A percentile compares a stretch with the other conserved stretches of the same genome.
Evolutionary conservation across 2,888 invertebrate genomes (phyloP).

Genomic region (Frankliniella fusca): DNA sequence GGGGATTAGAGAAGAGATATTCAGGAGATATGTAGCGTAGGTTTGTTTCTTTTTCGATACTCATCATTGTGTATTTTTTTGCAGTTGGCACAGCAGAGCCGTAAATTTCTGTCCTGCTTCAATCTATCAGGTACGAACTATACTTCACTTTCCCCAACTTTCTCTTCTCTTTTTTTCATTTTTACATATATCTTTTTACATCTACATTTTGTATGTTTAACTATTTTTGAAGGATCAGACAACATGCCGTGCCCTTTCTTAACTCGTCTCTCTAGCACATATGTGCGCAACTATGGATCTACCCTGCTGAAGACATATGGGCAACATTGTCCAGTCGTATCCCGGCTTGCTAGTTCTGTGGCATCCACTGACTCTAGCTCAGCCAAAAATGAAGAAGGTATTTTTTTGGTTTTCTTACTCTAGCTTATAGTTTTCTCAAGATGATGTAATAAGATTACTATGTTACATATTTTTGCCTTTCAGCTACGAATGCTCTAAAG

Average conservation of each 20-base stretch:
- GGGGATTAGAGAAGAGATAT: no score
- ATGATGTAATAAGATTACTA: no score
- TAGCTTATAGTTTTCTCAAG: not conserved
- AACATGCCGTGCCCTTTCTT: constrained; percentile 87
- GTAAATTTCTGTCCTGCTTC: not conserved
- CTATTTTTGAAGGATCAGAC: constrained; percentile 36
- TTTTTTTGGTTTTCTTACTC: not conserved
- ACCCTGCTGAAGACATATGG: constrained; percentile 73
- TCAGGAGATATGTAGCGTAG: no score
- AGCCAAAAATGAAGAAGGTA: constrained; percentile 32
- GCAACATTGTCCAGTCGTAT: constrained; percentile 73
- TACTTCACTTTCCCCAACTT: not conserved
- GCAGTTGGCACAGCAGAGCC: constrained; percentile 7
- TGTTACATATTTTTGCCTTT: not conserved
- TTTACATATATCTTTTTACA: not conserved
- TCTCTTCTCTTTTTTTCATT: not conserved
- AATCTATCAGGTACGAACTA: not conserved
- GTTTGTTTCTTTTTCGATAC: no score
- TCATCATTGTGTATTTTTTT: not conserved
- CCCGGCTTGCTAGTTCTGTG: constrained; percentile 50
- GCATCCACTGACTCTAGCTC: constrained; percentile 39
- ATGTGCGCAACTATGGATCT: constrained; percentile 76
- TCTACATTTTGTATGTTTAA: not conserved
- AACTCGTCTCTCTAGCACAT: constrained; percentile 71
- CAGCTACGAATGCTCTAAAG: constrained; percentile 40